phyloP scores from a whole-genome alignment of 2,888 invertebrate genomes.

The Troides aeacus region DNA sequence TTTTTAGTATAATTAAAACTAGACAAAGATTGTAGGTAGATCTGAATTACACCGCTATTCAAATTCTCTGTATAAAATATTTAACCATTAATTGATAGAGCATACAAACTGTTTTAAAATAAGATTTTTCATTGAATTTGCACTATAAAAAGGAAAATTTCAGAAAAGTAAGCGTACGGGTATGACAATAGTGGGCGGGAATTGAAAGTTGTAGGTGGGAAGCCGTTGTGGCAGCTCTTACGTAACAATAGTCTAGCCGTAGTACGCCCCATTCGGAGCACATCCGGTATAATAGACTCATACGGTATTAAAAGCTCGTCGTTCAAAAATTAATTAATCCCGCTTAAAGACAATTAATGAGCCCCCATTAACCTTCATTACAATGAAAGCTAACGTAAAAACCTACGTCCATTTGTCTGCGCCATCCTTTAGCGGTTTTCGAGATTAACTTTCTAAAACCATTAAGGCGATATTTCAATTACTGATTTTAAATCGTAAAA shows the following conservation, averaged over 20 bases:
- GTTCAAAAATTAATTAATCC: neutral
- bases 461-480: too few species aligned
- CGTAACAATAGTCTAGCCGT: neutral
- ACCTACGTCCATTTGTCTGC: too few species aligned
- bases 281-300: neutral
- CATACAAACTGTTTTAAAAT: neutral
- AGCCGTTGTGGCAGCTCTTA: constrained; percentile 8
- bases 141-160: constrained; percentile 8
- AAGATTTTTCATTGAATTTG: neutral
- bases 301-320: neutral
- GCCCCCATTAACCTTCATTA: too few species aligned
- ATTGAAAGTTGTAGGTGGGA: neutral
- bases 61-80: neutral
- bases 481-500: too few species aligned
- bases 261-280: constrained; percentile 2
- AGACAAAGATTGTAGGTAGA: too few species aligned
- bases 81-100: too few species aligned
- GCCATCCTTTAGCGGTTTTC: too few species aligned
- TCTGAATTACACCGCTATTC: neutral
- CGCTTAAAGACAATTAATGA: too few species aligned
- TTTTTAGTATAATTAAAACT: too few species aligned
- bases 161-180: constrained; percentile 9
- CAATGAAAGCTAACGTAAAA: too few species aligned
- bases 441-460: too few species aligned
- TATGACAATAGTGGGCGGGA: constrained; percentile 7